Conservation (phyloP, 2,888 invertebrate genomes). For the Tenthredo scrophulariae region DNA sequence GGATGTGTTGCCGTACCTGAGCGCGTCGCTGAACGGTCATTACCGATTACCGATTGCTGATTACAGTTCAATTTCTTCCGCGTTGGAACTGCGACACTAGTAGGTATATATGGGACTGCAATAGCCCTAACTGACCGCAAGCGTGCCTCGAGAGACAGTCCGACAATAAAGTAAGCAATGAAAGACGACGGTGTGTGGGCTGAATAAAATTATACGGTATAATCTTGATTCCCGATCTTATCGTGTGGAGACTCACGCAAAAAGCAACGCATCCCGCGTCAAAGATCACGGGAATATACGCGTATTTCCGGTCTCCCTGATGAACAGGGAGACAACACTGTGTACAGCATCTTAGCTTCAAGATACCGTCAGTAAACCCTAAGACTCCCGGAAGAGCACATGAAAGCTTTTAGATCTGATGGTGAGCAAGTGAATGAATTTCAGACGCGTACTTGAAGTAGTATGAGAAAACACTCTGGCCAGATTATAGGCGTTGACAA, state of each 20-base stretch:
- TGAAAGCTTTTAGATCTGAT: constrained; percentile 31
- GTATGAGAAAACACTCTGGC: neutral
- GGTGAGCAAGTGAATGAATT: neutral
- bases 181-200: constrained; percentile 47
- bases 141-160: constrained; percentile 10
- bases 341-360: constrained; percentile 21
- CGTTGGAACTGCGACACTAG: constrained; percentile 25
- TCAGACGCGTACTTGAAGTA: neutral
- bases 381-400: neutral
- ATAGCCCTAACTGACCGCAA: constrained; percentile 1
- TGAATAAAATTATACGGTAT: constrained; percentile 42
- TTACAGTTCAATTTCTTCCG: constrained; percentile 48
- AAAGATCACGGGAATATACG: constrained; percentile 21
- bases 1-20: neutral
- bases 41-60: constrained; percentile 47
- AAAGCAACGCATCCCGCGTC: constrained; percentile 25
- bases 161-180: constrained; percentile 39
- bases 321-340: neutral
- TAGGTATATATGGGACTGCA: constrained; percentile 1
- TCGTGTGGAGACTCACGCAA: constrained; percentile 6
- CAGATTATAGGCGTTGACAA: neutral
- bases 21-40: constrained; percentile 34
- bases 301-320: constrained; percentile 37
- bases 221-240: constrained; percentile 48
- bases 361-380: constrained; percentile 9